These are phyloP conservation scores for Drosophila histrio DNA, from an alignment of 2,888 invertebrate genomes.

Conservation along the genomic window DNA sequence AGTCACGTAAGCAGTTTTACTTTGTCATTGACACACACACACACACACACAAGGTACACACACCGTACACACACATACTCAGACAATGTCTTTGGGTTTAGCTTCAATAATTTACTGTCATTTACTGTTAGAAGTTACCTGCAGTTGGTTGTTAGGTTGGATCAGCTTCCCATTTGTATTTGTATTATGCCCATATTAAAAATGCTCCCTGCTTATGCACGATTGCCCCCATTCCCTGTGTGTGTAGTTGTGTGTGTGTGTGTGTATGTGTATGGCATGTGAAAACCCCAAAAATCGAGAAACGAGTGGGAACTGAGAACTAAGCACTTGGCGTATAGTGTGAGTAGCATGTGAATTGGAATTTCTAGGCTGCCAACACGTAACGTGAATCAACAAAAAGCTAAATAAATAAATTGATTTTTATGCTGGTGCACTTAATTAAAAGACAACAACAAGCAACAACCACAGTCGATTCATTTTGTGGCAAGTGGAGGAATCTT, in stretches of 20 bases:
- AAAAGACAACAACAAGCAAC: conserved; percentile 40
- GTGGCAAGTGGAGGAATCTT: conserved; percentile 8
- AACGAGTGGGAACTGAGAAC: not conserved
- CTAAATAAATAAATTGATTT: conserved; percentile 66
- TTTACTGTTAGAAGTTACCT: conserved; percentile 73
- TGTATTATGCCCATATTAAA: conserved; percentile 49
- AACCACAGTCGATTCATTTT: not conserved
- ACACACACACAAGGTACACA: conserved; percentile 9
- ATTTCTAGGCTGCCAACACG: conserved; percentile 36
- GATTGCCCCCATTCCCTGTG: conserved; percentile 49
- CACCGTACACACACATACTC: conserved; percentile 1
- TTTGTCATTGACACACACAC: conserved; percentile 58
- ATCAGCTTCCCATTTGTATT: conserved; percentile 33
- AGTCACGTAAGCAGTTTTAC: conserved; percentile 75
- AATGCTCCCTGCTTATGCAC: conserved; percentile 62
- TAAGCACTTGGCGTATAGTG: conserved; percentile 1
- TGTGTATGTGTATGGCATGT: conserved; percentile 33
- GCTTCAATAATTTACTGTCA: conserved; percentile 81
- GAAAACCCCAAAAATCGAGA: conserved; percentile 1
- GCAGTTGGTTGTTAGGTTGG: conserved; percentile 20
- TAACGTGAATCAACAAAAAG: conserved; percentile 38
- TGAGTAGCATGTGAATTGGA: conserved; percentile 5
- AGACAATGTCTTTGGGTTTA: conserved; percentile 49
- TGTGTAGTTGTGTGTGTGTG: not conserved
- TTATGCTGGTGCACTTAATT: conserved; percentile 52